These are phyloP conservation scores for Tetramorium simillimum DNA, from an alignment of 1,140 invertebrate species.

Conservation along the genomic window DNA sequence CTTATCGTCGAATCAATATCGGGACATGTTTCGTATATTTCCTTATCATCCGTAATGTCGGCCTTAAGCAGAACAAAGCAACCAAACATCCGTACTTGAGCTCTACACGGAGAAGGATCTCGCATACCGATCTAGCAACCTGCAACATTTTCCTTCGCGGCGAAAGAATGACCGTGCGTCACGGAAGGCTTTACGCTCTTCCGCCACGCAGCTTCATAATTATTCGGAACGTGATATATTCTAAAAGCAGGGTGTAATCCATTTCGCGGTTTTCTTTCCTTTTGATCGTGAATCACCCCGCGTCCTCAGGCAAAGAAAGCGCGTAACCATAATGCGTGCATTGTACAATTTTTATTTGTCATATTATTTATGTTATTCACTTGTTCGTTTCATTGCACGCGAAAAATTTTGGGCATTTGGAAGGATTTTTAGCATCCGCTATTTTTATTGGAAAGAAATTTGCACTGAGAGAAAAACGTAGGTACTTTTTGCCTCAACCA, in stretches of 20 bases:
- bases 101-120: not conserved
- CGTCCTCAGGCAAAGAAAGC: not conserved
- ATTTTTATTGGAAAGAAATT: no score
- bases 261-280: not conserved
- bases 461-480: no score
- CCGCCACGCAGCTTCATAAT: constrained; percentile 42
- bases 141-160: constrained; percentile 13
- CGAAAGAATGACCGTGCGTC: constrained; percentile 3
- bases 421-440: no score
- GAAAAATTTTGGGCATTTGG: not conserved
- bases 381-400: not conserved
- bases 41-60: constrained; percentile 9
- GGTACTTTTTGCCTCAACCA: no score
- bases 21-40: constrained; percentile 2
- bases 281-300: not conserved
- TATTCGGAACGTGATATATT: constrained; percentile 17
- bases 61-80: not conserved
- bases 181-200: constrained; percentile 20
- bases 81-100: constrained; percentile 7
- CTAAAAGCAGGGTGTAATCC: not conserved
- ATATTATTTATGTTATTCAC: not conserved
- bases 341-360: not conserved
- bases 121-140: constrained; percentile 8
- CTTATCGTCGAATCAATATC: constrained; percentile 30
- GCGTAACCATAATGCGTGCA: not conserved